A percentile compares a stretch with the other conserved stretches of the same genome.
Evolutionary conservation across 2,888 invertebrate species (phyloP).

Genomic region (Pachymerium ferrugineum): DNA sequence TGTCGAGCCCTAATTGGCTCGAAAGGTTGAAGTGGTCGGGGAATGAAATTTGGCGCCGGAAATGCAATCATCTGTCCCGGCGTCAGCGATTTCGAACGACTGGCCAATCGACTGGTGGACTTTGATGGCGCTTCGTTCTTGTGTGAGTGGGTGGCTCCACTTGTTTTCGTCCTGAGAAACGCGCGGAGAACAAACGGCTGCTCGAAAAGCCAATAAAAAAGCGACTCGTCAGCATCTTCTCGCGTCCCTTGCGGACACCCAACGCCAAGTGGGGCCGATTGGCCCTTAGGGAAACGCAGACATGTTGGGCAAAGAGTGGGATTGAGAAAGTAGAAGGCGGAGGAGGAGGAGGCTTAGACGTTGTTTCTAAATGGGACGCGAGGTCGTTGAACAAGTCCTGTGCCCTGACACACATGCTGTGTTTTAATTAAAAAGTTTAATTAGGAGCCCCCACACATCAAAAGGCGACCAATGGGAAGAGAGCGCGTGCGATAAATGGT

Average conservation of each 20-base stretch:
- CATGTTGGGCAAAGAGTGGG: slow-evolving; percentile 15
- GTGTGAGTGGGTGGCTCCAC: slow-evolving; percentile 21
- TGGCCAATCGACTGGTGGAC: slow-evolving; percentile 28
- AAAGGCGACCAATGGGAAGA: slow-evolving; percentile 5
- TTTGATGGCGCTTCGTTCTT: slow-evolving; percentile 10
- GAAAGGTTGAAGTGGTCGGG: background rate
- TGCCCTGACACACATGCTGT: slow-evolving; percentile 20
- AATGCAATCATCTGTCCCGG: slow-evolving; percentile 28
- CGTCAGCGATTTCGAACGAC: slow-evolving; percentile 27
- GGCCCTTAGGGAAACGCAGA: slow-evolving; percentile 15
- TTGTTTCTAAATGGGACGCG: slow-evolving; percentile 21
- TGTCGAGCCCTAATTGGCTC: slow-evolving; percentile 11
- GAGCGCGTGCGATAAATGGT: slow-evolving; percentile 30
- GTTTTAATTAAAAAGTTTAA: slow-evolving; percentile 32
- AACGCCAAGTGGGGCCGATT: slow-evolving; percentile 18
- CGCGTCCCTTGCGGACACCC: slow-evolving; percentile 21
- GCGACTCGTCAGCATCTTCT: slow-evolving; percentile 29
- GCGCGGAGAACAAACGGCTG: slow-evolving; percentile 4
- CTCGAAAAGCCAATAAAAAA: slow-evolving; percentile 30
- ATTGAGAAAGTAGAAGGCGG: slow-evolving; percentile 8
- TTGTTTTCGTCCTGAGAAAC: slow-evolving; percentile 28
- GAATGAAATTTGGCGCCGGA: slow-evolving; percentile 28
- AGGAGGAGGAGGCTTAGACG: background rate
- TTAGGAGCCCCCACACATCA: slow-evolving; percentile 23
- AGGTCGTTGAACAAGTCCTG: slow-evolving; percentile 8